A percentile compares a stretch with the other conserved stretches of the same genome.
Conservation (phyloP, 2,113 vertebrate genomes). For the Clarias batrachus region DNA sequence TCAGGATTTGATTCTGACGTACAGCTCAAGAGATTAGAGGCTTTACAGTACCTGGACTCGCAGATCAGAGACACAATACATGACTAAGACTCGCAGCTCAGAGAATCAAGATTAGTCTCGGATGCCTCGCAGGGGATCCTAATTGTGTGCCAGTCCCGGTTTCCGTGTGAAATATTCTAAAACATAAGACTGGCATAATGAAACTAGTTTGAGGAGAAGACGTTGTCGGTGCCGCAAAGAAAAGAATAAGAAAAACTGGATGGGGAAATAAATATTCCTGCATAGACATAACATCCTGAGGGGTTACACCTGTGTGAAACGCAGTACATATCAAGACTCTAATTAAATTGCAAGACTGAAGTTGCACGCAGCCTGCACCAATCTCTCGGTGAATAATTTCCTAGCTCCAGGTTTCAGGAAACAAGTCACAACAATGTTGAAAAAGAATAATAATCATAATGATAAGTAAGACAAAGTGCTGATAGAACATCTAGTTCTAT, state of each 20-base stretch:
- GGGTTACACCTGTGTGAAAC: background rate
- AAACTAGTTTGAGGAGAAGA: conserved; percentile 24
- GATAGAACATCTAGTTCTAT: background rate
- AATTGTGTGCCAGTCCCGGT: conserved; percentile 51
- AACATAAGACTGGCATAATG: background rate
- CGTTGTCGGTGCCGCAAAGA: conserved; percentile 56
- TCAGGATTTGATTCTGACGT: background rate
- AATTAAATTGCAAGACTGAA: background rate
- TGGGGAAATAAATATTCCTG: conserved; percentile 22
- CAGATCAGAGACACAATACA: background rate
- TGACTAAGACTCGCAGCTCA: background rate
- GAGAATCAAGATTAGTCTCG: background rate
- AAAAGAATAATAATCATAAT: background rate
- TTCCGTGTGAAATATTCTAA: background rate
- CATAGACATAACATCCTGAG: background rate
- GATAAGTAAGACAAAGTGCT: background rate
- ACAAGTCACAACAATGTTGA: background rate
- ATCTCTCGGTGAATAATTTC: background rate
- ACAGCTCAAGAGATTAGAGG: background rate
- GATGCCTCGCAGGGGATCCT: background rate
- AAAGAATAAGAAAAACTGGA: conserved; percentile 33
- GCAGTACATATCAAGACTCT: background rate
- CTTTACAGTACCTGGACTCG: background rate
- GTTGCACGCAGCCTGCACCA: background rate
- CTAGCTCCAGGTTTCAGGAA: background rate